Evolutionary conservation across 2,888 invertebrate genomes (phyloP), one percentile per base, ranked within the genome.

Genomic region (Platypus cylindrus): DNA sequence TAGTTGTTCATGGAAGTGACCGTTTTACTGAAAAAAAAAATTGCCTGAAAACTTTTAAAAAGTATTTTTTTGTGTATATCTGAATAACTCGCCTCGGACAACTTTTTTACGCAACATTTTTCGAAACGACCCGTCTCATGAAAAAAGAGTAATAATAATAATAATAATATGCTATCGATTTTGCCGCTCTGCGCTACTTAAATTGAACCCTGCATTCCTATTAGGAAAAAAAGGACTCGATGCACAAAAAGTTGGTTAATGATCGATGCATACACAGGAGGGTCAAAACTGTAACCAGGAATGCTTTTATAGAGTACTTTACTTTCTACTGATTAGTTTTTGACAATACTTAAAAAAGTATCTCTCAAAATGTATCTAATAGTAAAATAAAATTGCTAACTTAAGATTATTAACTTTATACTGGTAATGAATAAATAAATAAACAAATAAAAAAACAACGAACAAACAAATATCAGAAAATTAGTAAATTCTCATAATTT

Each of bases 51-150:
- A 51, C 53, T 59, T 55, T 59, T 59, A 58, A 53, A 48, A 48
- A 49, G 49, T 47, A 48, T 43, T 46, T 57, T 57, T 59, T 56
- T 58, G 55, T 37, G 36, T 31, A 39, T 43, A 38, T 44, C 48
- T 48, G 47, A 47, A 46, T 45, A 48, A 46, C 59, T 56, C 53
- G 58, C 51, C 52, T 53, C 54, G 56, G 58, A 57, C 56, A 55
- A 51, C 54, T 58, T 59, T 60, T 59, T 59, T 49, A 49, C 50
- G 42, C 47, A 53, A 54, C 57, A 56, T 56, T 59, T 58, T 55
- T 51, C 49, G 48, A 45, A 51, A 50, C 34, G 35, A 35, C 40
- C 36, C 37, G 41, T 34, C 38, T 43, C 36, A 43, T 38, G 46
- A 49, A 49, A 56, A 56, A 56, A 54, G n/a, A n/a, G n/a, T n/a